phyloP scores from a whole-genome alignment of 2,797 vertebrate genomes.

The Neomorphus geoffroyi region DNA sequence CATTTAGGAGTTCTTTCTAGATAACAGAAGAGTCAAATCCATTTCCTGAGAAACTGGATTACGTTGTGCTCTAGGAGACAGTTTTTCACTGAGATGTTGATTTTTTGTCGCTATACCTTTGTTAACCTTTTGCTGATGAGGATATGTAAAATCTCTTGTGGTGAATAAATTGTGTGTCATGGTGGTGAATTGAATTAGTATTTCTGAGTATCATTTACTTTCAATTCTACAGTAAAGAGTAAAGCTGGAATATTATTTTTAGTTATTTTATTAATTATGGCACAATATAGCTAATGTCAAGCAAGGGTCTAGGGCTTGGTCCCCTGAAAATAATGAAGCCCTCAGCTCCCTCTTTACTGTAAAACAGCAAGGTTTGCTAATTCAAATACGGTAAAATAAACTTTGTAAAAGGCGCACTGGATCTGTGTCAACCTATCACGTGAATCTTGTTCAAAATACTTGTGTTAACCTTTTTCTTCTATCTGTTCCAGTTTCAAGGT shows the following conservation, averaged over 20 bases:
- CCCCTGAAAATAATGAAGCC: not conserved
- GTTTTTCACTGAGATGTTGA: not conserved
- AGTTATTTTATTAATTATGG: not conserved
- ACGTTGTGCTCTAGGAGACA: not conserved
- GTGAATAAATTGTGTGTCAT: accelerated
- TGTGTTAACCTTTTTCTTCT: not conserved
- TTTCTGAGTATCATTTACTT: not conserved
- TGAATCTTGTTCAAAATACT: not conserved
- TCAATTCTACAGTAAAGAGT: not conserved
- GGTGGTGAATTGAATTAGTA: not conserved
- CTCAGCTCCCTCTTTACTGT: not conserved
- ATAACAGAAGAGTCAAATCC: not conserved
- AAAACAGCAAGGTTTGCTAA: not conserved
- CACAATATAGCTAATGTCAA: not conserved
- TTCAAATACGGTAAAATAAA: not conserved
- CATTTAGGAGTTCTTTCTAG: not conserved
- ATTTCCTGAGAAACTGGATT: not conserved
- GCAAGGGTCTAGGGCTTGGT: not conserved
- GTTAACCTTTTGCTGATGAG: not conserved
- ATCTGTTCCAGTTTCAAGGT: not conserved
- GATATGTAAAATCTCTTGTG: not conserved
- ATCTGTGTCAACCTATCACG: not conserved
- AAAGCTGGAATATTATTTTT: not conserved
- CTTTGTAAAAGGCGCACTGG: not conserved
- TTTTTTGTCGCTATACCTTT: not conserved